Conservation (phyloP, 2,113 vertebrate genomes). For the Prunella fulvescens region DNA sequence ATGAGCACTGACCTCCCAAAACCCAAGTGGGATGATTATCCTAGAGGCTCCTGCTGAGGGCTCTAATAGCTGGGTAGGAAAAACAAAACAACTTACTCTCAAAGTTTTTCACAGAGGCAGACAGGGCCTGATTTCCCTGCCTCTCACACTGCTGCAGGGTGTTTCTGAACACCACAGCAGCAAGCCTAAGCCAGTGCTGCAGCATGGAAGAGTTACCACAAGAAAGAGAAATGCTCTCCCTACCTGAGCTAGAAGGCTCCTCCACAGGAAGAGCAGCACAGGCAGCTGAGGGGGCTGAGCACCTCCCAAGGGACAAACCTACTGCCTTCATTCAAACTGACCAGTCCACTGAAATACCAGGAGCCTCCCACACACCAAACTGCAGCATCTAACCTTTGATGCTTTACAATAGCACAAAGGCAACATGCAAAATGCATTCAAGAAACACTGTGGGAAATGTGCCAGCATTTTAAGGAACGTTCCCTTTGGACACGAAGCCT, state of each 20-base stretch:
- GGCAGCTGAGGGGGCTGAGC: not conserved
- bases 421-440: not conserved
- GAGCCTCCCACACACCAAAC: not conserved
- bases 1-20: not conserved
- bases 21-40: not conserved
- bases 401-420: not conserved
- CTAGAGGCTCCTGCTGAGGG: not conserved
- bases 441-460: not conserved
- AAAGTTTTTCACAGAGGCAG: not conserved
- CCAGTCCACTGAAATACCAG: not conserved
- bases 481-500: conserved; percentile 34
- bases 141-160: not conserved
- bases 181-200: not conserved
- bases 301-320: not conserved
- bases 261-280: not conserved
- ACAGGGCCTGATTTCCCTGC: not conserved
- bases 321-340: not conserved
- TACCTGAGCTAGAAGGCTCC: not conserved
- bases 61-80: not conserved
- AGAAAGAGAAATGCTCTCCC: not conserved
- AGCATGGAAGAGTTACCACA: not conserved
- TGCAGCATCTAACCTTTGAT: not conserved
- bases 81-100: not conserved
- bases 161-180: not conserved
- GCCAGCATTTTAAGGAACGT: conserved; percentile 3